Base-by-base conservation (phyloP, 35 echinoderm and acorn worm genomes). In the Stichopus chloronotus region DNA sequence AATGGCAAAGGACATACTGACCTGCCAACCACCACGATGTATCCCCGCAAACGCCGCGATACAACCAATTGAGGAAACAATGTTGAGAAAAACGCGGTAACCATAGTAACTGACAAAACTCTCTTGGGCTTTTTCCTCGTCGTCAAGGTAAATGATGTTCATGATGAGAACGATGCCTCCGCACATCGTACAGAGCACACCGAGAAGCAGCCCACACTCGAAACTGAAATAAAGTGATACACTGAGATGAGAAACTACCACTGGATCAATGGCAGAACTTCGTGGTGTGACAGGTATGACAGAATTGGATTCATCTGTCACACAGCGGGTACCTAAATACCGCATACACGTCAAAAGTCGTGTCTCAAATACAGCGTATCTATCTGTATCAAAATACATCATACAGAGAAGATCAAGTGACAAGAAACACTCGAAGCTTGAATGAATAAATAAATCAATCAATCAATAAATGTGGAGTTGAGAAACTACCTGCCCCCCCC, bases 141-240 rank as follows among this genome's bases (percentile, higher is more conserved):
- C 92, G 24, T 88, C 89, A 5, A 95, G 79, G 65, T 98, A 98
- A 76, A 98, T 95, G 65, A 98, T 98, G 85, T 98, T 98, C 55
- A 98, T 89, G 78, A 98, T 95, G 25, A 98, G 94, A 21, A 98
- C 94, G 69, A 98, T 98, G 17, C 81, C 94, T 24, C 94, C 96
- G 90, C 96, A 98, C 96, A 98, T 98, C 22, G 96, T 98, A 30
- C 92, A 95, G 23, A 98, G 91, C 6, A 98, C 94, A 53, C 96
- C 96, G 8, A 98, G 88, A 5, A 98, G 90, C 0, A 98, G 90
- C 20, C 96, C 96, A 43, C 94, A 95, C 57, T 98, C 96, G 63
- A 98, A 98, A 57, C 96, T 98, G 61, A 88, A 80, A n/a, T 57
- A 63, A 19, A 43, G 30, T 43, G 30, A 43, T 43, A 43, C 0